A percentile compares a stretch with the other conserved stretches of the same genome.
Conservation (phyloP, 2,797 vertebrate genomes). For the Phrynocephalus guinanensis region DNA sequence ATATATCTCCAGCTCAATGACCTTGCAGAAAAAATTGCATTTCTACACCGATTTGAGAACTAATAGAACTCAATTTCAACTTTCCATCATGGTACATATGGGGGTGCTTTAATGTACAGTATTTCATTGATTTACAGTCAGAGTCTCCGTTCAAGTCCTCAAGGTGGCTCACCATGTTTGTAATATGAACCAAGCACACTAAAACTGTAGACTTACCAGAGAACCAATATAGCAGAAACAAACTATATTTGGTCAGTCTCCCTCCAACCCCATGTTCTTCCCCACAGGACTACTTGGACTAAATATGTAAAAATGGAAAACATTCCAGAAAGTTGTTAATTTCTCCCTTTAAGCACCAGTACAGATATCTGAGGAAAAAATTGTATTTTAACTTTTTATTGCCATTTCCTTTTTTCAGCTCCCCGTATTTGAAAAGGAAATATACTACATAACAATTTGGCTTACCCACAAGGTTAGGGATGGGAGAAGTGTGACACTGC, state of each 20-base stretch:
- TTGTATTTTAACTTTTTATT: not conserved
- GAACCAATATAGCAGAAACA: not conserved
- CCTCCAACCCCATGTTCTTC: not conserved
- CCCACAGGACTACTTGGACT: not conserved
- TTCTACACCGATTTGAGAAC: not conserved
- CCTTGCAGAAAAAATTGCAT: not conserved
- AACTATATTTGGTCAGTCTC: too few relatives aligned
- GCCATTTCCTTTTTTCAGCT: not conserved
- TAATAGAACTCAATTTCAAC: not conserved
- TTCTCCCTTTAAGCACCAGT: not conserved
- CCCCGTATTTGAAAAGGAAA: not conserved
- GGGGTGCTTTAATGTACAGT: too few relatives aligned
- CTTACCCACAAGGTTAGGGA: not conserved
- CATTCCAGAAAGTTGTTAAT: not conserved
- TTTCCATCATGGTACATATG: not conserved
- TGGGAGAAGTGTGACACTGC: too few relatives aligned
- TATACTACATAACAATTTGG: not conserved
- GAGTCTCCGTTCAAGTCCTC: not conserved
- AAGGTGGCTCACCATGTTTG: not conserved
- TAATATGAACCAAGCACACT: not conserved
- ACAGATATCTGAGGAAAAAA: not conserved
- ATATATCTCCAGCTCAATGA: not conserved
- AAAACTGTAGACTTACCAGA: not conserved
- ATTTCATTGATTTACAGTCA: not conserved
- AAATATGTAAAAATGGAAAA: not conserved